A percentile compares a stretch with the other conserved stretches of the same genome.
Evolutionary conservation across 2,888 invertebrate species (phyloP).

Genomic region (Clunio marinus): DNA sequence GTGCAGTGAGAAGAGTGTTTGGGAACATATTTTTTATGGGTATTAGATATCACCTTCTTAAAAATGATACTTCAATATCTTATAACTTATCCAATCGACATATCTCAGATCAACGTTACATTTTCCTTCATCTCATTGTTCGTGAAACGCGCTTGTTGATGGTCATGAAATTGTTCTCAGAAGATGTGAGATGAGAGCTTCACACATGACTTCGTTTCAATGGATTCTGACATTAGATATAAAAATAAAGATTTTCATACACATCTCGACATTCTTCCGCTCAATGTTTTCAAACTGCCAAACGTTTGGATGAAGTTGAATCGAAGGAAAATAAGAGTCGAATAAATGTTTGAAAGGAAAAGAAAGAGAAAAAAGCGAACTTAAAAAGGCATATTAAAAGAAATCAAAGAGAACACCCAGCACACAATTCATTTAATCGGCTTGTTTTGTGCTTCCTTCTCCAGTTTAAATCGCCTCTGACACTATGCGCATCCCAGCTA

Average conservation of each 20-base stretch:
- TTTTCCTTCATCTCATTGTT: neutral
- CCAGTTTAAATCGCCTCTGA: neutral
- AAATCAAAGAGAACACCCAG: conserved; percentile 20
- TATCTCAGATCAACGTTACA: conserved; percentile 3
- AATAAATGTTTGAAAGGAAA: neutral
- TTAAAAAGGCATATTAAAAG: conserved; percentile 6
- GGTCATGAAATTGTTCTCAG: neutral
- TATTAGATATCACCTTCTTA: conserved; percentile 30
- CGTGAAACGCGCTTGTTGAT: neutral
- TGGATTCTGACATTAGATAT: too few species aligned
- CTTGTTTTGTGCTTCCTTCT: conserved; percentile 16
- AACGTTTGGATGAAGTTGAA: too few species aligned
- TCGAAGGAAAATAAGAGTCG: neutral
- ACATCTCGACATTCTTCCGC: conserved; percentile 9
- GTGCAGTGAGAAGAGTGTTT: neutral
- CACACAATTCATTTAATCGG: conserved; percentile 18
- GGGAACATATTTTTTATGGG: conserved; percentile 8
- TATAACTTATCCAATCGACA: conserved; percentile 19
- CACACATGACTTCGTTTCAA: neutral
- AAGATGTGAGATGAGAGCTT: neutral
- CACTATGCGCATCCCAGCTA: neutral
- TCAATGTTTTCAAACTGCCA: neutral
- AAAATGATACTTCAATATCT: conserved; percentile 29
- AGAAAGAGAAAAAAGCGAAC: neutral
- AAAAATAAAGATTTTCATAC: too few species aligned